These are phyloP conservation scores for Typhlichthys eigenmanni DNA, from an alignment of 2,797 vertebrate species.

Conservation along the genomic window DNA sequence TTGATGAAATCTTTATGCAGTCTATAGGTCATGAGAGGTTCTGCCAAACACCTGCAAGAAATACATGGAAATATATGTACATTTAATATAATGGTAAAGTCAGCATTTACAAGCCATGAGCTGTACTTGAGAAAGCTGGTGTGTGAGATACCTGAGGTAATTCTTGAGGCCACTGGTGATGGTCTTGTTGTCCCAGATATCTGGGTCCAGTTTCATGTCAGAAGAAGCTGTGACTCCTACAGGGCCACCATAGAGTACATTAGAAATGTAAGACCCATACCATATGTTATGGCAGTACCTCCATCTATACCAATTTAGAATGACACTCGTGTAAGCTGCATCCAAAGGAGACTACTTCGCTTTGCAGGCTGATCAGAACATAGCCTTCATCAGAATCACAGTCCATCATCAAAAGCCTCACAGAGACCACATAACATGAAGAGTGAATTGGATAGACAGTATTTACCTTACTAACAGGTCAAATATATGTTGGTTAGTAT, in stretches of 20 bases:
- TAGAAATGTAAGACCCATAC: background rate
- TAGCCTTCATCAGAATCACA: too few species aligned
- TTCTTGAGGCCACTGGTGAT: constrained; percentile 97
- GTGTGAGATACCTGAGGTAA: constrained; percentile 86
- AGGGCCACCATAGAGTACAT: constrained; percentile 19
- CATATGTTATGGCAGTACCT: background rate
- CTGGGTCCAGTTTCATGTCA: constrained; percentile 90
- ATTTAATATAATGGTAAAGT: background rate
- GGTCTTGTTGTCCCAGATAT: constrained; percentile 97
- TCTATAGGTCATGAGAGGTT: constrained; percentile 95
- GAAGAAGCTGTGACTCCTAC: constrained; percentile 87
- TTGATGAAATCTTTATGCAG: constrained; percentile 96
- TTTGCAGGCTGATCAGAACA: background rate
- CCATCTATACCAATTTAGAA: too few species aligned
- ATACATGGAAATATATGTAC: constrained; percentile 7
- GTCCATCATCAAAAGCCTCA: too few species aligned
- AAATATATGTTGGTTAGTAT: too few species aligned
- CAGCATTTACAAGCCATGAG: constrained; percentile 10
- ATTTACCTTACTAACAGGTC: too few species aligned
- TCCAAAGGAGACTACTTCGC: background rate
- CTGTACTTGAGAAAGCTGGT: background rate
- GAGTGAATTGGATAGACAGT: too few species aligned
- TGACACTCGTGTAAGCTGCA: too few species aligned
- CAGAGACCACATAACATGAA: too few species aligned
- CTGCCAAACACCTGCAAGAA: constrained; percentile 87